Base-by-base conservation (phyloP, 2,113 vertebrate genomes). In the Panurus biarmicus region DNA sequence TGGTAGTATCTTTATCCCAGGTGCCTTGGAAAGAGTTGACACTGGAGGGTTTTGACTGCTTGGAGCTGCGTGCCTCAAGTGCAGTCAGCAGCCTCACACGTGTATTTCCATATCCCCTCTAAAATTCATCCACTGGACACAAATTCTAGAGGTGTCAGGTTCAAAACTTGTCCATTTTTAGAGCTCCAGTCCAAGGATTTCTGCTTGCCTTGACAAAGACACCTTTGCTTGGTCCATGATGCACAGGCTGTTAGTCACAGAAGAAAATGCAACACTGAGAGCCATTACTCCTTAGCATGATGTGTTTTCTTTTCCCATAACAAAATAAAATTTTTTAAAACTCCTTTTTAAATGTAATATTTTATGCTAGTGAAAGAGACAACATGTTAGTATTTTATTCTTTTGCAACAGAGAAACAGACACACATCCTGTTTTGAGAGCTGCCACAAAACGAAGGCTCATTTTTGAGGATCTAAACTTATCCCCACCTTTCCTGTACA, bases 1-100 rank as follows among this genome's bases (percentile, higher is more conserved):
- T 29, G 12, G 12, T 0, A 11, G 22, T 15, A 24, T 2, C 14
- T 58, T 62, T 42, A 17, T 38, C 23, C 58, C 1, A 0, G 9
- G 5, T 26, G 11, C 28, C 38, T 24, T 47, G 45, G 22, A 10
- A 73, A 33, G 18, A 10, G 35, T 8, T 62, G 47, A 4, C 33
- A 38, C 11, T n/a, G 26, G 29, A 16, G 10, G 3, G 15, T 47
- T 74, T 74, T 60, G 14, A 4, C 24, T 71, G 7, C 35, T 51
- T 71, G 61, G 47, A 84, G 19, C 19, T 40, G n/a, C 2, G 1
- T 18, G 12, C 38, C 31, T 38, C 0, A 0, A 22, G 8, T 17
- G 12, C 42, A 86, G 26, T 12, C 29, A 36, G 11, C 15, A 29
- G 28, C 56, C 28, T 67, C 53, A 65, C 5, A 7, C 7, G 10